These are phyloP conservation scores for Prionailurus viverrinus DNA, from an alignment of 2,113 vertebrate species.

Conservation along the genomic window DNA sequence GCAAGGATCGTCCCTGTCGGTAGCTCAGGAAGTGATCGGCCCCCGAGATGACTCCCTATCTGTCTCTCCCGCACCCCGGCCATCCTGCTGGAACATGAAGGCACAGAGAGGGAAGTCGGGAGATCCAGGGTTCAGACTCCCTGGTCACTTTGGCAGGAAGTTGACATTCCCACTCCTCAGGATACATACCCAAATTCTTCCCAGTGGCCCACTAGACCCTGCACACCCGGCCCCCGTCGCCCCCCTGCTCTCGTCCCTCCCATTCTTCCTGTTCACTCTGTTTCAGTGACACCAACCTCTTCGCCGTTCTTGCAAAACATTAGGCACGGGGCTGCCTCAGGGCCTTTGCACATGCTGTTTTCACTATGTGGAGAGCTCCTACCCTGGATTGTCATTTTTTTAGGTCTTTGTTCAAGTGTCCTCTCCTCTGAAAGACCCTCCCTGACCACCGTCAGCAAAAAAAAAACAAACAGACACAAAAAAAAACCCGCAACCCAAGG, in stretches of 20 bases:
- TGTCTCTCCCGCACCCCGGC: neutral
- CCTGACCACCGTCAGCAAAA: neutral
- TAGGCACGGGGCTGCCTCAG: fast-evolving
- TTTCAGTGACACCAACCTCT: neutral
- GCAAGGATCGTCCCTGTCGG: fast-evolving
- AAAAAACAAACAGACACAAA: fast-evolving
- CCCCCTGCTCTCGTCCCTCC: neutral
- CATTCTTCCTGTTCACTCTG: neutral
- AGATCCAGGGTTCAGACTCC: neutral
- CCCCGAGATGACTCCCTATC: fast-evolving
- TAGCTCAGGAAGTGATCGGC: neutral
- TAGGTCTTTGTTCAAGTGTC: neutral
- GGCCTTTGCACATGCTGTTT: neutral
- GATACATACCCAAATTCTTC: neutral
- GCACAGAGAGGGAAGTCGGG: neutral
- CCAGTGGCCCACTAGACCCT: neutral
- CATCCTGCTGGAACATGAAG: neutral
- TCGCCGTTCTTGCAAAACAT: fast-evolving
- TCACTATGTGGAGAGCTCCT: neutral
- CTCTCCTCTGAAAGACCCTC: neutral
- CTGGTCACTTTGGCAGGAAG: neutral
- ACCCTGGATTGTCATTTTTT: neutral
- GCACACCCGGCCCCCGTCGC: fast-evolving
- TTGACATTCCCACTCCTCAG: neutral
- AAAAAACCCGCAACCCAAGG: neutral